Conservation (phyloP, 2,797 vertebrate genomes). For the Sebastes hubbsi region DNA sequence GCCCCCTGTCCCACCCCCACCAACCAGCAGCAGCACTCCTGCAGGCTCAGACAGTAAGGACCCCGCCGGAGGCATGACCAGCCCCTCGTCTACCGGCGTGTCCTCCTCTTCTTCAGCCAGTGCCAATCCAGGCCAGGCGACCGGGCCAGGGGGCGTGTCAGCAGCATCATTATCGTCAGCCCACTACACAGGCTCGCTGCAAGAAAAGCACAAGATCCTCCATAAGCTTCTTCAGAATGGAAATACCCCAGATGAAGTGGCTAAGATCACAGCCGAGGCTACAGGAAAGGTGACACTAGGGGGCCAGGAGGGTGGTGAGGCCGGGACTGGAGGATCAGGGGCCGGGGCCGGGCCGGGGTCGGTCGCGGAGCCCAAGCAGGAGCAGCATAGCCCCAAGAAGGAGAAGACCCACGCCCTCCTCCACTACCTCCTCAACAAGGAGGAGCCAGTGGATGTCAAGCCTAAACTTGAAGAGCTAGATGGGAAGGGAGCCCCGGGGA, state of each 20-base stretch:
- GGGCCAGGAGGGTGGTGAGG: conserved; percentile 72
- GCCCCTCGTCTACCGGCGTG: conserved; percentile 93
- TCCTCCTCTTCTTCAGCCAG: conserved; percentile 84
- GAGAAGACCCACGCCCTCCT: conserved; percentile 96
- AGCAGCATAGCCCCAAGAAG: conserved; percentile 97
- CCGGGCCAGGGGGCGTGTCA: conserved; percentile 81
- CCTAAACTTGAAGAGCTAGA: conserved; percentile 90
- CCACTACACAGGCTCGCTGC: conserved; percentile 84
- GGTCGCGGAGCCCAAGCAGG: conserved; percentile 86
- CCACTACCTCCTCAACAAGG: conserved; percentile 95
- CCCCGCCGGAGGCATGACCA: conserved; percentile 85
- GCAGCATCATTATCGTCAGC: conserved; percentile 80
- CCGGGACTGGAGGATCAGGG: conserved; percentile 62
- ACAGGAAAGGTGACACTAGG: conserved; percentile 89
- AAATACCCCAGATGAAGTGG: conserved; percentile 96
- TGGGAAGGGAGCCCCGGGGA: conserved; percentile 79
- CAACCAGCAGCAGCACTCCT: conserved; percentile 75
- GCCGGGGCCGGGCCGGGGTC: conserved; percentile 46
- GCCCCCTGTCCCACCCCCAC: conserved; percentile 64
- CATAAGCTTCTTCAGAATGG: conserved; percentile 97
- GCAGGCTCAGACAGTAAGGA: conserved; percentile 90
- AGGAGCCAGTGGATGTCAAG: conserved; percentile 88
- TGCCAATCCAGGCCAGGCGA: conserved; percentile 39
- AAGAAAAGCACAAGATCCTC: conserved; percentile 97
- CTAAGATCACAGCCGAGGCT: conserved; percentile 96